Conservation (phyloP, 2,888 invertebrate species). For the Diaperis boleti region DNA sequence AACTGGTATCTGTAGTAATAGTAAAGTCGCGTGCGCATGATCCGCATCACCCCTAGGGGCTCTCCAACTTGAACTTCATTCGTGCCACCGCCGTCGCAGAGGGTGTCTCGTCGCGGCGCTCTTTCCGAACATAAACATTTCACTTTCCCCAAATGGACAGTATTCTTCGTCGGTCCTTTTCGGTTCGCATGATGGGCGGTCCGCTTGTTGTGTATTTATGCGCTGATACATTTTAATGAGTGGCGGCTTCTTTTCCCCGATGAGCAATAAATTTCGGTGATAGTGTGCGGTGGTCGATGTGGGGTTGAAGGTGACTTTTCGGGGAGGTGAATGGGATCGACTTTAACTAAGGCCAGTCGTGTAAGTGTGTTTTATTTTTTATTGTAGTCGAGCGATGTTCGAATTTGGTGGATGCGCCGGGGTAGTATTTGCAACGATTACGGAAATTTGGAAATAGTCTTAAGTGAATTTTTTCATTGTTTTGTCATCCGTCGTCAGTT, state of each 20-base stretch:
- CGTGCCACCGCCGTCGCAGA: constrained; percentile 13
- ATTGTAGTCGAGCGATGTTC: neutral
- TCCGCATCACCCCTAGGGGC: constrained; percentile 9
- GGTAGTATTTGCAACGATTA: neutral
- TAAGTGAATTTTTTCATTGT: too few species aligned
- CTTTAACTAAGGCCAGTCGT: constrained; percentile 67
- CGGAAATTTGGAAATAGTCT: too few species aligned
- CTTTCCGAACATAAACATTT: constrained; percentile 14
- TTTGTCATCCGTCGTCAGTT: too few species aligned
- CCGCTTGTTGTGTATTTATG: constrained; percentile 53
- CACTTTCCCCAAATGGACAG: constrained; percentile 17
- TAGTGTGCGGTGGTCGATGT: constrained; percentile 40
- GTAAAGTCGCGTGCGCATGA: constrained; percentile 29
- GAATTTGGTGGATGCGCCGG: constrained; percentile 42
- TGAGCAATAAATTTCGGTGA: constrained; percentile 52
- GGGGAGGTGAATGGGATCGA: constrained; percentile 67
- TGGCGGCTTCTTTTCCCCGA: constrained; percentile 45
- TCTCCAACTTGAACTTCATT: constrained; percentile 2
- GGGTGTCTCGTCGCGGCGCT: constrained; percentile 25
- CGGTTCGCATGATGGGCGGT: constrained; percentile 46
- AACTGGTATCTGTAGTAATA: constrained; percentile 18
- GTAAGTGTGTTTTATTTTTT: constrained; percentile 61
- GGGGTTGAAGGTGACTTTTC: constrained; percentile 7
- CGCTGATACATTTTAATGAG: constrained; percentile 57
- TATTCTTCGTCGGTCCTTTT: constrained; percentile 24